Evolutionary conservation across 2,797 vertebrate species (phyloP), one percentile per base, ranked within the genome.

Genomic region (Ciconia nigra): DNA sequence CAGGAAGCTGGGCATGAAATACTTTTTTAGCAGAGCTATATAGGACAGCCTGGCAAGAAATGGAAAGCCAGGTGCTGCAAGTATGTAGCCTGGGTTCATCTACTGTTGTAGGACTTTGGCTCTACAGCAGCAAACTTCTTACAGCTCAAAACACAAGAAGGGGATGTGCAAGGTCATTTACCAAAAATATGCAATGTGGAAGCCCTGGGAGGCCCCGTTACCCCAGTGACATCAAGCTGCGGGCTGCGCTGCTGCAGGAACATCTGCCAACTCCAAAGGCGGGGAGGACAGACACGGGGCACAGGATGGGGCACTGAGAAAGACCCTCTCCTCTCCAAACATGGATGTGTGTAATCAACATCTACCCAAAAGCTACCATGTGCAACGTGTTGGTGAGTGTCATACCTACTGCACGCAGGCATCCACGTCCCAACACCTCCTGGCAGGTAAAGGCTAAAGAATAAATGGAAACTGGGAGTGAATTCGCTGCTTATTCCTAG

Each of bases 1-100:
- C 57, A 62, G 78, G 74, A 89, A 87, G 72, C 39, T 91, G 85
- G 76, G 54, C 67, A 62, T 46, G 39, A 76, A 90, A 79, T 33
- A 70, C 41, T 83, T 71, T 96, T 96, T 95, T 85, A 96, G 87
- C 87, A 76, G 89, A 58, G 46, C 47, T 89, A 77, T 74, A 44
- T 26, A 94, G 74, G 83, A 67, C 77, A 94, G 61, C 39, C 66
- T 77, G 74, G 49, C 59, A 77, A 90, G 77, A 84, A 86, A 81
- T 5, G 42, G 74, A 89, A 96, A 85, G n/a, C 65, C 35, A 81
- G 46, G 66, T 52, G 79, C 61, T 90, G 37, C 35, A 85, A 65
- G 49, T 67, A 58, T 5, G 7, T 4, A 42, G 61, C 46, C 35
- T 20, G 4, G 2, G 7, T 63, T 93, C 52, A 63, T 49, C 71